Conservation (phyloP, 2,113 vertebrate species). For the Greenwoodochromis staneri region DNA sequence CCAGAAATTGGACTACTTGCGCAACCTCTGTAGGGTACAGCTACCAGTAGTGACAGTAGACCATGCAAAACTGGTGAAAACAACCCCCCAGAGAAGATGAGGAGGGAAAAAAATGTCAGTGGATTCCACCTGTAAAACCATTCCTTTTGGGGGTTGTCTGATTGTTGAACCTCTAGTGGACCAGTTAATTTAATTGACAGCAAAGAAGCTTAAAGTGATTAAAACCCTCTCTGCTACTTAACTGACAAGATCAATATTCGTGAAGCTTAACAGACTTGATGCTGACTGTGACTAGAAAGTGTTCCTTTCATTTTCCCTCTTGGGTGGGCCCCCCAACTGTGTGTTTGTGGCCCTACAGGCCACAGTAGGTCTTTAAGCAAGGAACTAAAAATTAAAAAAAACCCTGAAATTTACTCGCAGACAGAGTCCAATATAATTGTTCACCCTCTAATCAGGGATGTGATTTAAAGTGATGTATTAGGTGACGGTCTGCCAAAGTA, state of each 20-base stretch:
- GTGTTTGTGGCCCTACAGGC: fast-evolving
- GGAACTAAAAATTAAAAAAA: fast-evolving
- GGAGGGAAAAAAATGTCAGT: fast-evolving
- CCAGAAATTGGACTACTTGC: neutral
- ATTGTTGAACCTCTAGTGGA: neutral
- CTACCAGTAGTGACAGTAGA: neutral
- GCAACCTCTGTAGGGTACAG: neutral
- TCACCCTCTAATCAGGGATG: neutral
- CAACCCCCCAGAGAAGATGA: neutral
- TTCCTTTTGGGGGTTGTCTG: neutral
- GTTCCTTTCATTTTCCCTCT: fast-evolving
- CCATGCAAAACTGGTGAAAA: neutral
- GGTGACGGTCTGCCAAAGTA: fast-evolving
- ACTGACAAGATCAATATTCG: neutral
- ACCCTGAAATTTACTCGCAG: neutral
- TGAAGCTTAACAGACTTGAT: neutral
- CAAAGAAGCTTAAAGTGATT: neutral
- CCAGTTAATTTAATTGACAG: neutral
- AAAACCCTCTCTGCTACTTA: neutral
- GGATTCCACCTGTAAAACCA: neutral
- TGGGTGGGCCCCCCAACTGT: neutral
- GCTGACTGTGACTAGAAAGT: neutral
- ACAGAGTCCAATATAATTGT: neutral
- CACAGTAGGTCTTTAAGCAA: neutral
- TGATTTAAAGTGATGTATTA: neutral